A percentile compares a stretch with the other conserved stretches of the same genome.
Conservation (phyloP, 2,113 vertebrate species). For the Ovibos moschatus region DNA sequence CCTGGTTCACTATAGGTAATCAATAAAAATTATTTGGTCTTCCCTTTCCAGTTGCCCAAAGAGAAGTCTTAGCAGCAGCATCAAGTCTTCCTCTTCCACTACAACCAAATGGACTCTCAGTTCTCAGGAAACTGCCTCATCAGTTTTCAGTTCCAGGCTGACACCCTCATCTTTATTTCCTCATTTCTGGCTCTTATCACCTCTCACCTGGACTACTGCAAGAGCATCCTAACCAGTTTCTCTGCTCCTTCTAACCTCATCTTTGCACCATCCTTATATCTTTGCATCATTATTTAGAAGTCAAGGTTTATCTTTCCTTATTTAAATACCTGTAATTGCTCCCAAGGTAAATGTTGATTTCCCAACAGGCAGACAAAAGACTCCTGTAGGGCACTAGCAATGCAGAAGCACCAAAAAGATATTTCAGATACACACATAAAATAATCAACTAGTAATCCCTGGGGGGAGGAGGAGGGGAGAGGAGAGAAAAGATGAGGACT, state of each 20-base stretch:
- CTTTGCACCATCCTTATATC: not conserved
- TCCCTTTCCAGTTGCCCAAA: not conserved
- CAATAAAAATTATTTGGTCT: not conserved
- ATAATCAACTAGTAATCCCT: not conserved
- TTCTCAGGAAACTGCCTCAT: not conserved
- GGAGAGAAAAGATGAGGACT: not conserved
- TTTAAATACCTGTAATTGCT: constrained; percentile 4
- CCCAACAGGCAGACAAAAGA: not conserved
- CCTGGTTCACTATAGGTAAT: not conserved
- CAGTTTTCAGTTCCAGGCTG: not conserved
- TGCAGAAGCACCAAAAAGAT: not conserved
- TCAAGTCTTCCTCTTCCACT: not conserved
- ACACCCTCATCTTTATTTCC: not conserved
- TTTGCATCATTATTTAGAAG: not conserved
- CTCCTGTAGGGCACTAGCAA: not conserved
- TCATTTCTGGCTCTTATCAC: not conserved
- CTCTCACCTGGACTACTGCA: not conserved
- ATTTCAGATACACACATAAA: not conserved
- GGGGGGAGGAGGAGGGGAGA: too few relatives aligned
- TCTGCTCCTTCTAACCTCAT: not conserved
- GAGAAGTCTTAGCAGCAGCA: not conserved
- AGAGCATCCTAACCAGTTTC: not conserved
- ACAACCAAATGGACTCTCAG: not conserved
- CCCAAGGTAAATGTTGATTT: not conserved
- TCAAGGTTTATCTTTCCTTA: not conserved